Evolutionary conservation across 2,113 vertebrate species (phyloP).

Genomic region (Coptodon rendalli): DNA sequence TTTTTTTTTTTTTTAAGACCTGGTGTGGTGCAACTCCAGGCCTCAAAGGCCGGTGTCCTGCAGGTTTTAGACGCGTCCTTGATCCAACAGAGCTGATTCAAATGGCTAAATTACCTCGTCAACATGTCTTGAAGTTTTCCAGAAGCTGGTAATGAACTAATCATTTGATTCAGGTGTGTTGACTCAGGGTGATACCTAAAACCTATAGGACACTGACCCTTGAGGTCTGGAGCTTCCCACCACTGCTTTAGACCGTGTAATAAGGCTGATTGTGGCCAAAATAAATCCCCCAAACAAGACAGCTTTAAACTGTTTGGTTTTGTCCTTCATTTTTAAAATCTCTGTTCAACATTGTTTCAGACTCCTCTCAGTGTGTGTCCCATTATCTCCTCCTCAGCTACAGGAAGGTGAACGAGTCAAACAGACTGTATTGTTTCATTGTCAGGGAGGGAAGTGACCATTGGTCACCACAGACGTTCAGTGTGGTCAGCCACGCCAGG

Average conservation of each 20-base stretch:
- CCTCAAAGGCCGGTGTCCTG: background rate
- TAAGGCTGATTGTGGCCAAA: background rate
- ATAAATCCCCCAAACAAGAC: background rate
- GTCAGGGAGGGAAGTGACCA: background rate
- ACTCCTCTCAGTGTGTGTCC: background rate
- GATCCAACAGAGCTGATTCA: background rate
- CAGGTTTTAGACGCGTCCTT: background rate
- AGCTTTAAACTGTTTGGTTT: background rate
- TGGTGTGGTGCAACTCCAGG: background rate
- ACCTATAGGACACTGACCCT: background rate
- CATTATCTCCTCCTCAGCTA: background rate
- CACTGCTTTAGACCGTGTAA: background rate
- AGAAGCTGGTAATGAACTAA: background rate
- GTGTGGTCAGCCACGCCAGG: background rate
- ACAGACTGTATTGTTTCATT: background rate
- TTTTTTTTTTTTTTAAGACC: no score
- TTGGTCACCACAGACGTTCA: background rate
- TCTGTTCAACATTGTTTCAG: background rate
- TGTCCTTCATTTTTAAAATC: background rate
- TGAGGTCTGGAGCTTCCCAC: background rate
- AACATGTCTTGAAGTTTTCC: background rate
- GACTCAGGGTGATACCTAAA: background rate
- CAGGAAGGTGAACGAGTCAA: background rate
- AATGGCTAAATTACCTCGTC: background rate
- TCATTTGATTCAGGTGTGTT: background rate